These are phyloP conservation scores for Paedocypris sp. DNA, from an alignment of 2,113 vertebrate genomes.

Conservation along the genomic window DNA sequence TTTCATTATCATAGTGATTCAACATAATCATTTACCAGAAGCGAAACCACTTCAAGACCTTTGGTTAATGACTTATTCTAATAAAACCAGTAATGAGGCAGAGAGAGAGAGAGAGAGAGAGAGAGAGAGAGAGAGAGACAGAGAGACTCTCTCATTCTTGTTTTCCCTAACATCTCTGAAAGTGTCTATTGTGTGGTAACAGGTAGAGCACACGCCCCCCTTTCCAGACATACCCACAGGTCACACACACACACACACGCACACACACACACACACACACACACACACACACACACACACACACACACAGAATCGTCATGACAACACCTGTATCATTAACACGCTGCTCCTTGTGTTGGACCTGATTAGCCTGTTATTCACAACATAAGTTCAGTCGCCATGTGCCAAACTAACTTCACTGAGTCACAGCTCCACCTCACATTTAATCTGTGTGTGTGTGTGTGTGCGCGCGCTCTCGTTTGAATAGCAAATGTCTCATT, in stretches of 20 bases:
- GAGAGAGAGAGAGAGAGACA: too few relatives aligned
- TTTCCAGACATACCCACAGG: conserved; percentile 15
- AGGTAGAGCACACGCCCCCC: neutral
- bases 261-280: neutral
- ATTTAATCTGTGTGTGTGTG: too few relatives aligned
- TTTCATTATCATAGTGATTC: too few relatives aligned
- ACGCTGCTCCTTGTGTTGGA: neutral
- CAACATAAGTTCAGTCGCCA: too few relatives aligned
- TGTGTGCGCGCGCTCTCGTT: conserved; percentile 40
- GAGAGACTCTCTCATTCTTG: neutral
- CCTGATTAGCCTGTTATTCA: too few relatives aligned
- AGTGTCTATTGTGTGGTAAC: neutral
- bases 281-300: neutral
- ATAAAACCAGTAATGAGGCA: too few relatives aligned
- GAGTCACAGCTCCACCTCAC: too few relatives aligned
- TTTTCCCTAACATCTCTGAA: neutral
- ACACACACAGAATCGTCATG: neutral
- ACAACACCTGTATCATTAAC: neutral
- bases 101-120: too few relatives aligned
- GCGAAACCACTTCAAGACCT: too few relatives aligned
- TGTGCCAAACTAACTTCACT: too few relatives aligned
- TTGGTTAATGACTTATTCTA: too few relatives aligned
- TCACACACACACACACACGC: conserved; percentile 6
- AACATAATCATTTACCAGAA: too few relatives aligned
- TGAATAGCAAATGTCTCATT: conserved; percentile 40